phyloP scores from a whole-genome alignment of 2,797 vertebrate genomes.

The Synaphobranchus kaupii region DNA sequence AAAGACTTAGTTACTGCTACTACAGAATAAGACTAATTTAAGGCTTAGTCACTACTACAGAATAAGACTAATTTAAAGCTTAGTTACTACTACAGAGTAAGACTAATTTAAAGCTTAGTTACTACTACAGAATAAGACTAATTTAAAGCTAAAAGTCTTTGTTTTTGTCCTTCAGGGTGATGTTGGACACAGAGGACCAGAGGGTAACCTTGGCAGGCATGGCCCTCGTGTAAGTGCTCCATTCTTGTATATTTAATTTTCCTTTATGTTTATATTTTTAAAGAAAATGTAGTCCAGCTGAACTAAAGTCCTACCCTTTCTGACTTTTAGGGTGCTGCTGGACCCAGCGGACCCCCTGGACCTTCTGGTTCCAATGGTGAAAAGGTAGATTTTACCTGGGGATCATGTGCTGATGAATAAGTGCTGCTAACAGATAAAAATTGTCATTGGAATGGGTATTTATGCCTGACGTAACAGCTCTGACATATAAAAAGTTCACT shows the following conservation, averaged over 20 bases:
- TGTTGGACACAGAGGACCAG: constrained; percentile 84
- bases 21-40: not conserved
- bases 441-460: not conserved
- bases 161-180: constrained; percentile 78
- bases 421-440: not conserved
- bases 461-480: not conserved
- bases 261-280: not conserved
- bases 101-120: not conserved
- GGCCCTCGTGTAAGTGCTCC: constrained; percentile 86
- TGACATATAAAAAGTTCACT: not conserved
- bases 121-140: not conserved
- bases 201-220: constrained; percentile 88
- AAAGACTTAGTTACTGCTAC: not conserved
- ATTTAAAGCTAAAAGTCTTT: constrained; percentile 3
- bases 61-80: too few species aligned
- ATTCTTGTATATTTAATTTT: not conserved
- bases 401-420: not conserved
- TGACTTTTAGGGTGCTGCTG: constrained; percentile 80
- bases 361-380: constrained; percentile 93
- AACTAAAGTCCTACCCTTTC: not conserved
- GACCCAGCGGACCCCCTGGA: constrained; percentile 93
- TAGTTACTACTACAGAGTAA: not conserved
- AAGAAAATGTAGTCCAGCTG: not conserved
- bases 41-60: not conserved
- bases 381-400: constrained; percentile 65